These are phyloP conservation scores for Sebastes hubbsi DNA, from an alignment of 2,797 vertebrate genomes.

Conservation along the genomic window DNA sequence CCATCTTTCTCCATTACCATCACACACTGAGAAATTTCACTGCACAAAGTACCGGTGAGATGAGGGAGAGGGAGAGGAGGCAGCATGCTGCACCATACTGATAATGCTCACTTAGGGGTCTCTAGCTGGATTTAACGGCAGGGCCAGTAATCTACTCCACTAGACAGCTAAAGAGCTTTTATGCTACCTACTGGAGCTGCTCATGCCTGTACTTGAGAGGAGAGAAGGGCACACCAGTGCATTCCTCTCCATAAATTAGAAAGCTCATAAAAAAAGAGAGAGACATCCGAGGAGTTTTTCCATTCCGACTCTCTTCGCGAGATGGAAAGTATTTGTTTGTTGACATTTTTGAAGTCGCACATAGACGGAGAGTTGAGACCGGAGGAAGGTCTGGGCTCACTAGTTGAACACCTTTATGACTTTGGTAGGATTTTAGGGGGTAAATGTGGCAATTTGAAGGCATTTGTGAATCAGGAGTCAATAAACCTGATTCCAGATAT, in stretches of 20 bases:
- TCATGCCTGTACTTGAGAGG: conserved; percentile 72
- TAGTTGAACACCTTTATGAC: neutral
- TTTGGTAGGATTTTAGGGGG: neutral
- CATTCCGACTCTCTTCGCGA: conserved; percentile 4
- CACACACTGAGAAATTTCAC: conserved; percentile 65
- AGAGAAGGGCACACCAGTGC: conserved; percentile 68
- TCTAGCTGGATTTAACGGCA: conserved; percentile 76
- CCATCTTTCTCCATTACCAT: conserved; percentile 67
- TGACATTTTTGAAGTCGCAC: conserved; percentile 28
- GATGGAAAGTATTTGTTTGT: conserved; percentile 52
- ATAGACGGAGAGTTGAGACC: neutral
- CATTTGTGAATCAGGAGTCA: neutral
- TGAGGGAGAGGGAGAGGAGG: conserved; percentile 26
- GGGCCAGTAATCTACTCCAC: conserved; percentile 80
- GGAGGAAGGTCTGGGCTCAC: neutral
- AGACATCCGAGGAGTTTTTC: conserved; percentile 37
- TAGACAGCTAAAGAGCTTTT: conserved; percentile 83
- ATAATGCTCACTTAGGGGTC: conserved; percentile 78
- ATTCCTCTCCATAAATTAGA: conserved; percentile 80
- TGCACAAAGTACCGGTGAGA: conserved; percentile 52
- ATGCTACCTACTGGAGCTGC: conserved; percentile 74
- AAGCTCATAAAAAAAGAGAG: conserved; percentile 60
- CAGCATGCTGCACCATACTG: conserved; percentile 73
- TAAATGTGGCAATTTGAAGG: neutral
- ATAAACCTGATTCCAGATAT: neutral